These are phyloP conservation scores for Pyxicephalus adspersus DNA, from an alignment of 2,113 vertebrate genomes.

Conservation along the genomic window DNA sequence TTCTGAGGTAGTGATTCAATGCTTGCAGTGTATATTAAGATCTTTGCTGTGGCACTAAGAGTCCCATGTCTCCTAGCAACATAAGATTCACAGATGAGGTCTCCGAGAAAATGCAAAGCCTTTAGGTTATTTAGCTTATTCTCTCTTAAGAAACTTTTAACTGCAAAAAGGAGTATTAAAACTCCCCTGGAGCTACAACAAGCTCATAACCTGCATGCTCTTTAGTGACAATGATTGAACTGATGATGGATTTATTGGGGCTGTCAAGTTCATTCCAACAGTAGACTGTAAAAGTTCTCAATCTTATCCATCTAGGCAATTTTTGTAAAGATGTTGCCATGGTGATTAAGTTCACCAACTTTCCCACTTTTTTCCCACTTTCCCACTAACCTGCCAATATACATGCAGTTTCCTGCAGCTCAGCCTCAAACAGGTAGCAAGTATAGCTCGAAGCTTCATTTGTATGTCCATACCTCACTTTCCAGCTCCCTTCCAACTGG, in stretches of 20 bases:
- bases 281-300: background rate
- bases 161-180: background rate
- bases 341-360: background rate
- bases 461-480: no score
- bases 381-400: no score
- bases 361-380: no score
- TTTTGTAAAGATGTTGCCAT: slow-evolving; percentile 43
- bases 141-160: background rate
- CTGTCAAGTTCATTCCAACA: slow-evolving; percentile 10
- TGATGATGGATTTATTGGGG: background rate
- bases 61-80: slow-evolving; percentile 49
- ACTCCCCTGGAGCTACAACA: slow-evolving; percentile 7
- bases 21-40: slow-evolving; percentile 2
- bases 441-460: no score
- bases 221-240: background rate
- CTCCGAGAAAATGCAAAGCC: slow-evolving; percentile 3
- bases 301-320: background rate
- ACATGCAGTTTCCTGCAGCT: no score
- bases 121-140: background rate
- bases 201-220: background rate
- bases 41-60: slow-evolving; percentile 4
- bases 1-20: slow-evolving; percentile 3
- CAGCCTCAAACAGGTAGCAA: no score
- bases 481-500: no score
- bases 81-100: background rate